Evolutionary conservation across 2,113 vertebrate genomes (phyloP).

Genomic region (Mus musculus): DNA sequence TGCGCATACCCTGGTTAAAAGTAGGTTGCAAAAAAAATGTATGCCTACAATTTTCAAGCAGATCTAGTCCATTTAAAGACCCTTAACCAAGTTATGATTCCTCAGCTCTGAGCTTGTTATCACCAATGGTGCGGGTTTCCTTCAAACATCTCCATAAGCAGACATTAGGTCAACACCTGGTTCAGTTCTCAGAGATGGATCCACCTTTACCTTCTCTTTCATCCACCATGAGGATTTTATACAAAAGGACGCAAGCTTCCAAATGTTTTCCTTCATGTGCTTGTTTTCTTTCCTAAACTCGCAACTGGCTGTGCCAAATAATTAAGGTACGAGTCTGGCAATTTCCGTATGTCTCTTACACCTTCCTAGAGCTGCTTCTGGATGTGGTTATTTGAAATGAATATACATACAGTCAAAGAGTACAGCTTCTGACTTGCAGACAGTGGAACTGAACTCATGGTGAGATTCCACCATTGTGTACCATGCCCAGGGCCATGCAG

Average conservation of each 20-base stretch:
- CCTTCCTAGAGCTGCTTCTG: neutral
- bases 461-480: neutral
- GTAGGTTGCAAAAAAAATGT: too few species aligned
- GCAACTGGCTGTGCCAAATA: neutral
- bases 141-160: neutral
- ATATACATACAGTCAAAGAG: neutral
- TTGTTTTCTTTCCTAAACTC: slow-evolving; percentile 38
- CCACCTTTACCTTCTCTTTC: neutral
- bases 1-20: too few species aligned
- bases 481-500: neutral
- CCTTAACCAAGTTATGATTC: neutral
- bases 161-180: neutral
- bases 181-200: neutral
- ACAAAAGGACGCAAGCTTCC: neutral
- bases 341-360: neutral
- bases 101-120: neutral
- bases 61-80: neutral
- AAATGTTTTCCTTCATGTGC: neutral
- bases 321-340: neutral
- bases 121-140: neutral
- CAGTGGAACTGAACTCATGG: neutral
- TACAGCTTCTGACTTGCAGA: neutral
- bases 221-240: neutral
- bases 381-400: slow-evolving; percentile 24
- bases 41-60: neutral